Conservation (phyloP, 2,797 vertebrate genomes). For the Heteromormyrus szaboi region DNA sequence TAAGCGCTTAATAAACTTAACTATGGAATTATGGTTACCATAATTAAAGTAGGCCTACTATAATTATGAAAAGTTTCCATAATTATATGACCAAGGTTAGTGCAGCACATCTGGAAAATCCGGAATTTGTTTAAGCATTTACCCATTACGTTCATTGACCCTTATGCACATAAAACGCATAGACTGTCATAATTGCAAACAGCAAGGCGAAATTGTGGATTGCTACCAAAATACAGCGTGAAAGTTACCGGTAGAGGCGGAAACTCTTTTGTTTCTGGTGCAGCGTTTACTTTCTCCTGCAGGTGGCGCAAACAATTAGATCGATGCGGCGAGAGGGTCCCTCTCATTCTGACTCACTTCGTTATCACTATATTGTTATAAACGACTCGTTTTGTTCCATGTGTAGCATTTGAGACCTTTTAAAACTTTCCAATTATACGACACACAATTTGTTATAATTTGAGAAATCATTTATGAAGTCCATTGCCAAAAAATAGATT, state of each 20-base stretch:
- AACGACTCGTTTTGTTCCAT: neutral
- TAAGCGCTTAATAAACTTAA: neutral
- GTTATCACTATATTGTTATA: neutral
- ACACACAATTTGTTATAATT: neutral
- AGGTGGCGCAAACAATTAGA: slow-evolving; percentile 62
- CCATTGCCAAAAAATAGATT: neutral
- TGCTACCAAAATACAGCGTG: neutral
- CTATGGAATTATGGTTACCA: neutral
- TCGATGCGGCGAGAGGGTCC: neutral
- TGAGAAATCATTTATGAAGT: neutral
- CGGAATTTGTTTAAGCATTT: neutral
- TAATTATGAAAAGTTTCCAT: neutral
- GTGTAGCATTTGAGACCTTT: neutral
- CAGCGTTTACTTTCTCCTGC: slow-evolving; percentile 48
- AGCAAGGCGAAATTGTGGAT: neutral
- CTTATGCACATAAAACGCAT: neutral
- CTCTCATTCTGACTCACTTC: neutral
- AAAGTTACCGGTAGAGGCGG: neutral
- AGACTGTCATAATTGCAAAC: neutral
- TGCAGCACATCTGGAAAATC: neutral
- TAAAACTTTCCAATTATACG: neutral
- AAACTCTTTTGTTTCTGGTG: neutral
- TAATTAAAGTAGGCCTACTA: neutral
- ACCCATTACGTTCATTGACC: neutral
- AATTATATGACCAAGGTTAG: neutral